Evolutionary conservation across 2,888 invertebrate species (phyloP), one percentile per base, ranked within the genome.

Genomic region (Orchestes rusci): DNA sequence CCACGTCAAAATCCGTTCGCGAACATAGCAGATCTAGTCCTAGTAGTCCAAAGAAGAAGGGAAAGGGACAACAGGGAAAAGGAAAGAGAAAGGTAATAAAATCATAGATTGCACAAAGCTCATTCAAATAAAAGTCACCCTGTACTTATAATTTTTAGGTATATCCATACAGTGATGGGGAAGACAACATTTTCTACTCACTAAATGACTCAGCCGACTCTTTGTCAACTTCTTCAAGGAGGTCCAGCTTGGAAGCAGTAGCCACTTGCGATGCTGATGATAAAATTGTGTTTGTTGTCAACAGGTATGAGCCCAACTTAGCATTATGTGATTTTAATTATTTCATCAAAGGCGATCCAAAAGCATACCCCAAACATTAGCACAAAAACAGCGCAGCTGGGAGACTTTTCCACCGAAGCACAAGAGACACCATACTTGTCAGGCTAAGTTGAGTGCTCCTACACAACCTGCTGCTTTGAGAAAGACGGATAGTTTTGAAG

Each of bases 401-500:
- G 78, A 78, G 59, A 78, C 77, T 1, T 78, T 78, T 55, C 77
- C 77, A 2, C 73, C 77, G 10, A 73, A 73, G 54, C 57, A 66
- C 5, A 53, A 65, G 19, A 52, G 66, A 15, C 67, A 67, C 43
- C 68, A 68, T 52, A 59, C 66, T 44, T 68, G 67, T 39, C 63
- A 63, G 13, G 47, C 56, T 0, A 51, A 51, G 13, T 15, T 51
- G 15, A 51, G 51, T 29, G 57, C 53, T 5, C 58, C 57, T 0
- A 55, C 58, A 1, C 56, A 55, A 2, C 56, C 57, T 42, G 65
- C 66, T n/a, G 39, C 39, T 8, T 58, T 77, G 38, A 71, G 76
- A 48, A 79, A 79, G 58, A 76, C 79, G 1, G 80, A 80, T 56
- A 80, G 79, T 58, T 80, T 80, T 58, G 80, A 80, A 60, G 59